Evolutionary conservation across 2,113 vertebrate genomes (phyloP).

Genomic region (Promerops cafer): DNA sequence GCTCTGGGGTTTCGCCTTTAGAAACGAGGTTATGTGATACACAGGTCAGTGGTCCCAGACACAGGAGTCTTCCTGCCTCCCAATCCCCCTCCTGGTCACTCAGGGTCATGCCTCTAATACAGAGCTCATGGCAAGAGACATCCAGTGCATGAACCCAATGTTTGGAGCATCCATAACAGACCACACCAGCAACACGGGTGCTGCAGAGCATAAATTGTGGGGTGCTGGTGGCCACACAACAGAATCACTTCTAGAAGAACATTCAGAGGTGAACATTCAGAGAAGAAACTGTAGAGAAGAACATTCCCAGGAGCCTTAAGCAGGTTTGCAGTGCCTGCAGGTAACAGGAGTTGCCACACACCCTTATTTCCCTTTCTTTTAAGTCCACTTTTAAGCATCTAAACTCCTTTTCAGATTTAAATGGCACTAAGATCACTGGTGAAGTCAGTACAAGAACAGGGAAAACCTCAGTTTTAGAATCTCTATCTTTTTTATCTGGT

Average conservation of each 20-base stretch:
- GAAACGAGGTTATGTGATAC: neutral
- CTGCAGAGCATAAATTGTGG: neutral
- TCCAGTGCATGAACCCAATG: neutral
- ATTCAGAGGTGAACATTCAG: neutral
- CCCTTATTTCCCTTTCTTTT: neutral
- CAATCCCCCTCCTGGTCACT: neutral
- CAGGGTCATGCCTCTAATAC: neutral
- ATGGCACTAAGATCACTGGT: neutral
- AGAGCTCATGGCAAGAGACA: neutral
- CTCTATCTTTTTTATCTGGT: neutral
- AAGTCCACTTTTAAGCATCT: neutral
- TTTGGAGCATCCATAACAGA: neutral
- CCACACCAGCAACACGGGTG: neutral
- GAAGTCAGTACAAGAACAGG: neutral
- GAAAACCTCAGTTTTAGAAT: neutral
- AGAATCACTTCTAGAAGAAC: neutral
- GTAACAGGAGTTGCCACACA: neutral
- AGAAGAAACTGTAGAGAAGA: neutral
- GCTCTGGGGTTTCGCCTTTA: neutral
- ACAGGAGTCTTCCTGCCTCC: neutral
- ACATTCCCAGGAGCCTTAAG: neutral
- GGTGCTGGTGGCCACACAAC: neutral
- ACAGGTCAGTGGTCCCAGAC: neutral
- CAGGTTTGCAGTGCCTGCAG: neutral
- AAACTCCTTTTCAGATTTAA: neutral